Conservation (phyloP, 2,113 vertebrate genomes). For the Carassius gibelio region DNA sequence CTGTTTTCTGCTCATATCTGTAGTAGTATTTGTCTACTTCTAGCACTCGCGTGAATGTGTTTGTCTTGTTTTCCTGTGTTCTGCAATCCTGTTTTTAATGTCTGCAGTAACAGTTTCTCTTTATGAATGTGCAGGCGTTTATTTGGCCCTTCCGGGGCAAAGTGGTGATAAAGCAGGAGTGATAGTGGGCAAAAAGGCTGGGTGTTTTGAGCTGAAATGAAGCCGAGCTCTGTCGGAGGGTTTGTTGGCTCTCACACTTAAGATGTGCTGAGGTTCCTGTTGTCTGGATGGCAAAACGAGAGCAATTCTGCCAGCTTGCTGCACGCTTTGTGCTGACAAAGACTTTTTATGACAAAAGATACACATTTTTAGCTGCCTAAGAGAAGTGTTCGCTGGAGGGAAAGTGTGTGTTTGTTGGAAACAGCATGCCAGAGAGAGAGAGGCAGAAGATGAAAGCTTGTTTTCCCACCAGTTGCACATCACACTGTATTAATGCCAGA, state of each 20-base stretch:
- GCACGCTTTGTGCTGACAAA: slow-evolving; percentile 56
- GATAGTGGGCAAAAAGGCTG: neutral
- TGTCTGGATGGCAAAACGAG: slow-evolving; percentile 46
- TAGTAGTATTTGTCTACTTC: neutral
- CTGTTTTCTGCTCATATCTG: neutral
- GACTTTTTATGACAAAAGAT: slow-evolving; percentile 50
- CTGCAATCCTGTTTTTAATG: neutral
- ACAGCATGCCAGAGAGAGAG: neutral
- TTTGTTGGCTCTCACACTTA: slow-evolving; percentile 4
- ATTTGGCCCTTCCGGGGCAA: slow-evolving; percentile 14
- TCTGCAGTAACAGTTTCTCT: slow-evolving; percentile 23
- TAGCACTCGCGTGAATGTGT: neutral
- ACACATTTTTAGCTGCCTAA: slow-evolving; percentile 51
- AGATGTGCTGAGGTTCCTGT: neutral
- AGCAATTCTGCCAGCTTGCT: slow-evolving; percentile 49
- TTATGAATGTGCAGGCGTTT: slow-evolving; percentile 1
- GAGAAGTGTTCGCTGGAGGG: slow-evolving; percentile 51
- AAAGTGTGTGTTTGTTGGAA: slow-evolving; percentile 29
- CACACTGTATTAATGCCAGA: neutral
- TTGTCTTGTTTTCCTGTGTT: slow-evolving; percentile 18
- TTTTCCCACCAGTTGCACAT: slow-evolving; percentile 41
- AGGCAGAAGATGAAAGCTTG: slow-evolving; percentile 44
- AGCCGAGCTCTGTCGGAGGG: neutral
- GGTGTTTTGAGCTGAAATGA: slow-evolving; percentile 22
- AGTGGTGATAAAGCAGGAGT: slow-evolving; percentile 24